Base-by-base conservation (phyloP, 2,797 vertebrate genomes). In the Neopelma chrysocephalum region DNA sequence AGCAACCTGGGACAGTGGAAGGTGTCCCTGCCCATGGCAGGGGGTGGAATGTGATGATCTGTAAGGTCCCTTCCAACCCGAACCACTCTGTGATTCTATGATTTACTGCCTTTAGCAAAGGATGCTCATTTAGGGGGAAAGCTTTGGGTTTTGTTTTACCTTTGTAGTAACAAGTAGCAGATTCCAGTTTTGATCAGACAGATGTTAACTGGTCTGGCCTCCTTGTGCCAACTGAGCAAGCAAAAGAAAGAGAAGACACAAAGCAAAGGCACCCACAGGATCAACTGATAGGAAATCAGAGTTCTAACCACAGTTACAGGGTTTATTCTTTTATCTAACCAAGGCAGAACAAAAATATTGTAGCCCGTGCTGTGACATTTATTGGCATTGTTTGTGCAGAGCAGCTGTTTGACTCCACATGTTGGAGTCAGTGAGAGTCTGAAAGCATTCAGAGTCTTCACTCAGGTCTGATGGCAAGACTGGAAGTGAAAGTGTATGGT, bases 361-460 rank as follows among this genome's bases (percentile, higher is more conserved):
- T 13, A 68, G 43, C n/a, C 48, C 16, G 10, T 15, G 75, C 27
- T 26, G 3, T 23, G 54, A 26, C 0, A 0, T 70, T 43, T 32
- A 3, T 38, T 25, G 1, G 27, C 45, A 1, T 22, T 12, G 51
- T 22, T 60, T 12, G 38, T 29, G 36, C 19, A 12, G 72, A 57
- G 34, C 47, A 29, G 70, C 57, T 25, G 12, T 6, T 26, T 12
- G 62, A 53, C 43, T 66, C n/a, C 8, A 0, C 12, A 31, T 5
- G 0, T 1, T 25, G 45, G 25, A 38, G 27, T 27, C 0, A 0
- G 14, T 6, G 58, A 50, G 73, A 31, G 9, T 5, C 65, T 77
- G 68, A 21, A 61, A 85, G 58, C 4, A 3, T 21, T 47, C 32
- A 1, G 18, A 71, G 62, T 58, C 38, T 65, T 84, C 68, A 4